Base-by-base conservation (phyloP, 2,113 vertebrate species). In the Onychostruthus taczanowskii region DNA sequence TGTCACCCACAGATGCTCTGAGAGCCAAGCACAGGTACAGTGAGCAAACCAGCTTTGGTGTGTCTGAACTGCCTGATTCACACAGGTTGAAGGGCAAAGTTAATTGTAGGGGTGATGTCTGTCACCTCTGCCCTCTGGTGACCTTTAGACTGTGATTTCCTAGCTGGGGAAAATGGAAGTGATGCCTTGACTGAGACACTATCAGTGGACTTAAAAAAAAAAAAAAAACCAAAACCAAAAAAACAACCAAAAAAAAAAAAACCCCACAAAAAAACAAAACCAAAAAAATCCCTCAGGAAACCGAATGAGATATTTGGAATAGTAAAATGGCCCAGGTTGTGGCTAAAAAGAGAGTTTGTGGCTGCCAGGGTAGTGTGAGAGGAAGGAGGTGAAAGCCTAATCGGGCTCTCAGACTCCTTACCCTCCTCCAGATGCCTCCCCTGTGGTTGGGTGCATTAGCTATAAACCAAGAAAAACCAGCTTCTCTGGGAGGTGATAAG, bases 381-480 rank as follows among this genome's bases (percentile, higher is more conserved):
- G 64, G 27, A 44, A 77, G 14, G 37, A 72, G 31, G 18, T 5
- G 6, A 73, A 84, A 63, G 13, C 30, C 44, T 16, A 8, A 5
- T 11, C 0, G 0, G 28, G 50, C 26, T 85, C 49, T 13, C 0
- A 0, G 31, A 69, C 33, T 85, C 62, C 18, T 69, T 10, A 4
- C 26, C 28, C 24, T 46, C 37, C 46, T 73, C 31, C 27, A 1
- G 67, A 24, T 3, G 5, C 53, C 35, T 66, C 7, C 22, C 50
- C 0, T 1, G 17, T 21, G 39, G 13, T 5, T 86, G 39, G 50
- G 55, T 23, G 35, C 61, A 6, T 56, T 44, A 64, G 46, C 84
- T 47, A 9, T 18, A 58, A 84, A 44, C 30, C 53, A 53, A 76
- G 80, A 14, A 33, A 64, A 95, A 28, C 8, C 58, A 63, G 26